Base-by-base conservation (phyloP, 2,797 vertebrate genomes). In the Novumbra hubbsi region DNA sequence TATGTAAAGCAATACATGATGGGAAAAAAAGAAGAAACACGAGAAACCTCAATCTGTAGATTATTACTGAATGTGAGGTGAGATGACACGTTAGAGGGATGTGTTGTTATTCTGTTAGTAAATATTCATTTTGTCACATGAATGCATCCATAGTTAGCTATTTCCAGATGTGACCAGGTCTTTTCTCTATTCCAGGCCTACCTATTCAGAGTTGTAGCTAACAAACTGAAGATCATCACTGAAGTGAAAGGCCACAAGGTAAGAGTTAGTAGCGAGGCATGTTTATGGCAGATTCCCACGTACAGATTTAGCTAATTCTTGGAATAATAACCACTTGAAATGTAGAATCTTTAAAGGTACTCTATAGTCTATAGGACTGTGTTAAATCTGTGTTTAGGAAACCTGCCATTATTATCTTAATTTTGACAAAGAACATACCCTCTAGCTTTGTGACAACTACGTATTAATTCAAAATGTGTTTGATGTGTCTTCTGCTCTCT, bases 221-320 rank as follows among this genome's bases (percentile, higher is more conserved):
- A 4, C 19, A 77, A 88, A 64, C 90, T 98, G 66, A 88, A 52
- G 70, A 92, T 98, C 45, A 63, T 97, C 1, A 81, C 94, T 77
- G 92, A 94, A 83, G 85, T 95, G 73, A 91, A 88, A 4, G 96
- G 97, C 79, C 94, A 91, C 87, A 94, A 97, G 95, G 98, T 98
- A 88, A 88, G 87, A 62, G 52, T 41, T 17, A 9, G 24, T 27
- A 55, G 27, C 27, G 6, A 65, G 63, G 17, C 30, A 28, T 63
- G 24, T 9, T 65, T 30, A 19, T 0, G 30, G 28, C n/a, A 28
- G 5, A 11, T 7, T 24, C 67, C 19, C 67, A 48, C 11, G 28
- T 14, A 69, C 5, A 69, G 32, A 68, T 21, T 6, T 34, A 17
- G 27, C 52, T 55, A 55, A 38, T 38, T 38, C 4, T 38, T 38